These are phyloP conservation scores for Pachliopta kotzebuea DNA, from an alignment of 2,888 invertebrate species.

Conservation along the genomic window DNA sequence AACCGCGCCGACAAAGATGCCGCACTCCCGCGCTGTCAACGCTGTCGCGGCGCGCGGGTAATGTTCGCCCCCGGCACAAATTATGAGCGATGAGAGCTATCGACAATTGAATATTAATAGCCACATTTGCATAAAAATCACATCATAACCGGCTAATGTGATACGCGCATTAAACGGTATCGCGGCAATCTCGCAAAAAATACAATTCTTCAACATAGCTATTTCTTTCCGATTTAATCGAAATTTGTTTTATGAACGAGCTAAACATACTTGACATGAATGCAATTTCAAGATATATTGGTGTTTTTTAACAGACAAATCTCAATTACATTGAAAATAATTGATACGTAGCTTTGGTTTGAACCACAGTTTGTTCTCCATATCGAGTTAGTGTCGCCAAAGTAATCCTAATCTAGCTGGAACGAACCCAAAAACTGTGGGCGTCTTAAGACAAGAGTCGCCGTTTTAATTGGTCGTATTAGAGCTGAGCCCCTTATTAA, in stretches of 20 bases:
- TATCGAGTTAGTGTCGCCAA: slow-evolving; percentile 49
- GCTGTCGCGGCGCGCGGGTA: slow-evolving; percentile 66
- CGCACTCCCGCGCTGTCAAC: slow-evolving; percentile 71
- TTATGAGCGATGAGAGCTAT: slow-evolving; percentile 65
- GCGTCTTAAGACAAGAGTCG: slow-evolving; percentile 72
- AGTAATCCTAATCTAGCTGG: slow-evolving; percentile 69
- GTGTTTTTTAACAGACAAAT: no score
- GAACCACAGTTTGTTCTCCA: background rate
- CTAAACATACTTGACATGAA: no score
- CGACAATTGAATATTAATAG: slow-evolving; percentile 69
- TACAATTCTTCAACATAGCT: background rate
- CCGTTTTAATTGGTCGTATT: slow-evolving; percentile 78
- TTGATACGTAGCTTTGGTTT: background rate
- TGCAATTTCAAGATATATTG: no score
- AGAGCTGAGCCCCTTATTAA: slow-evolving; percentile 75
- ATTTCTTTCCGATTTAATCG: slow-evolving; percentile 22
- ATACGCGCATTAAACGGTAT: slow-evolving; percentile 22
- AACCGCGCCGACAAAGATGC: slow-evolving; percentile 63
- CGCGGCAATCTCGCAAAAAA: slow-evolving; percentile 3
- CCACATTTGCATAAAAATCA: slow-evolving; percentile 59
- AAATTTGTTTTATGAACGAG: slow-evolving; percentile 2
- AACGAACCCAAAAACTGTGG: slow-evolving; percentile 76
- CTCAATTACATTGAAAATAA: background rate
- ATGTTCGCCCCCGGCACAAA: slow-evolving; percentile 63
- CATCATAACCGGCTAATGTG: slow-evolving; percentile 38